Percentiles rank a stretch among this genome's conserved stretches.
These are phyloP conservation scores for Latrodectus geometricus DNA, from an alignment of 1,140 invertebrate species.

Conservation along the genomic window DNA sequence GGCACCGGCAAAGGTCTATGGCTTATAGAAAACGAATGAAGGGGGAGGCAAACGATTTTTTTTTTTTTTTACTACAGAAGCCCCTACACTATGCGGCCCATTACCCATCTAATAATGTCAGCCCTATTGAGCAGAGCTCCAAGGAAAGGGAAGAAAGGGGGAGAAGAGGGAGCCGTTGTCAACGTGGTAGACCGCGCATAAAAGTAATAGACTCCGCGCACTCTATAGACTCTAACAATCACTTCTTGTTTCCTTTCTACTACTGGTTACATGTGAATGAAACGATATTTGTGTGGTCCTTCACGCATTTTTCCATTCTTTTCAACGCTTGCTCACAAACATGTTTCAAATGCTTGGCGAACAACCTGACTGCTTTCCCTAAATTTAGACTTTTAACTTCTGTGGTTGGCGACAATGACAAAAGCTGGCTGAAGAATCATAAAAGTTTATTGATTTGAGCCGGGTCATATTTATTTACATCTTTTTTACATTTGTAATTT, in stretches of 20 bases:
- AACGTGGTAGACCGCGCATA: constrained; percentile 42
- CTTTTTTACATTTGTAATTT: too few relatives aligned
- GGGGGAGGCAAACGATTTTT: neutral
- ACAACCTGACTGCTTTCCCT: too few relatives aligned
- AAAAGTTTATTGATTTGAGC: too few relatives aligned
- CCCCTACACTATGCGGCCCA: constrained; percentile 31
- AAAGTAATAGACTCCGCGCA: constrained; percentile 51
- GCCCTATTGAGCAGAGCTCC: constrained; percentile 25
- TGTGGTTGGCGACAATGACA: too few relatives aligned
- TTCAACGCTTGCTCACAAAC: constrained; percentile 28
- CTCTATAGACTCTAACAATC: constrained; percentile 52
- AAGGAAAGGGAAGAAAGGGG: constrained; percentile 3
- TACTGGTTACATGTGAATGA: neutral
- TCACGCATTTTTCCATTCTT: neutral
- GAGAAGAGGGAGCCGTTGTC: constrained; percentile 35
- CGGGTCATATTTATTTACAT: too few relatives aligned
- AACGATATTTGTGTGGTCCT: constrained; percentile 30
- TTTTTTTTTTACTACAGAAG: neutral
- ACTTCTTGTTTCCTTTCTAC: constrained; percentile 45
- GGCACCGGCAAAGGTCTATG: neutral
- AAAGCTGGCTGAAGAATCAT: too few relatives aligned
- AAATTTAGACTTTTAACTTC: too few relatives aligned
- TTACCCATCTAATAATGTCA: constrained; percentile 54
- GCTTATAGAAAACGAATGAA: neutral
- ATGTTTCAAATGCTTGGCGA: neutral